These are phyloP conservation scores for Chiloscyllium plagiosum DNA, from an alignment of 2,113 vertebrate species.

Conservation along the genomic window DNA sequence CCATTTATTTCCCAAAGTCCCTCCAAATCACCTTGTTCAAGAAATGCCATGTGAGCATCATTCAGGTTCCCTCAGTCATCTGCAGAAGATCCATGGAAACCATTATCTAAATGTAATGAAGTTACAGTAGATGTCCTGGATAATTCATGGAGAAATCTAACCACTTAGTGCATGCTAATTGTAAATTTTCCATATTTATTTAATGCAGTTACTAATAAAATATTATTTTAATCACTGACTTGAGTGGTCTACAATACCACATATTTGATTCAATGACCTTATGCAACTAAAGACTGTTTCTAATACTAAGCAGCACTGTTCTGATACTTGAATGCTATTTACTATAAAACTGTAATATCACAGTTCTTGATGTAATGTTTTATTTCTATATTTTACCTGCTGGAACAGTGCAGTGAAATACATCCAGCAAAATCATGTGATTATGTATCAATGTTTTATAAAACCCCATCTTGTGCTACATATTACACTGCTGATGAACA, in stretches of 20 bases:
- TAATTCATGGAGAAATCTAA: neutral
- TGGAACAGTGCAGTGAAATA: neutral
- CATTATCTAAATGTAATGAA: neutral
- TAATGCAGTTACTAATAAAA: neutral
- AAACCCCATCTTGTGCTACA: neutral
- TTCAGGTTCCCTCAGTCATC: neutral
- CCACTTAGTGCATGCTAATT: neutral
- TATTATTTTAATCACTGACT: neutral
- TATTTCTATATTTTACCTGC: neutral
- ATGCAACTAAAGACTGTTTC: neutral
- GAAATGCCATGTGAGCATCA: neutral
- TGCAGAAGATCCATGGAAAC: neutral
- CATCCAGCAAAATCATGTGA: neutral
- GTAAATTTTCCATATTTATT: neutral
- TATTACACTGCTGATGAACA: neutral
- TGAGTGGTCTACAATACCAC: neutral
- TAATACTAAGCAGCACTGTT: neutral
- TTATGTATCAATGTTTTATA: neutral
- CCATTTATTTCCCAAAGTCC: conserved; percentile 50
- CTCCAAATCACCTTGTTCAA: neutral
- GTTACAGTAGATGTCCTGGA: neutral
- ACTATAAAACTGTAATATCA: neutral
- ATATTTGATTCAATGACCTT: neutral
- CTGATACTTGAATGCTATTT: neutral
- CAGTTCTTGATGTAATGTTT: neutral